Percentiles rank a stretch among this genome's conserved stretches.
phyloP scores from a whole-genome alignment of 64 coral and sea anemone species.

The Porites lutea region DNA sequence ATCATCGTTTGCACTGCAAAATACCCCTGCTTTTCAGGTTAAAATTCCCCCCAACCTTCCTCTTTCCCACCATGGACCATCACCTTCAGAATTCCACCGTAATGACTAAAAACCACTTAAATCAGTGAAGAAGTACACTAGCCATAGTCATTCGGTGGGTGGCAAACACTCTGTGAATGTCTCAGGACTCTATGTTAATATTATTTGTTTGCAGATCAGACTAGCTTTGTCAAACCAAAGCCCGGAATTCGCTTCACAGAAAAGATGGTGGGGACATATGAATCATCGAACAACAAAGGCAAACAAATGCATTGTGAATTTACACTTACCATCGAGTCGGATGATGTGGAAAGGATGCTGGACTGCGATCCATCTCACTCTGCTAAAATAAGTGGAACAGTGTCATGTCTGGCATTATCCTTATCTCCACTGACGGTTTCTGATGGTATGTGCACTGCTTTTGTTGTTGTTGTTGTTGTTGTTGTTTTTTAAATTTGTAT shows the following conservation, averaged over 20 bases:
- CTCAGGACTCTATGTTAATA: too few relatives aligned
- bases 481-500: too few relatives aligned
- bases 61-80: too few relatives aligned
- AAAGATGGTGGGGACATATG: slow-evolving; percentile 56
- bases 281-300: not conserved
- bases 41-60: too few relatives aligned
- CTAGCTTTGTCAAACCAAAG: slow-evolving; percentile 33
- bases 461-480: too few relatives aligned
- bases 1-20: too few relatives aligned
- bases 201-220: slow-evolving; percentile 4
- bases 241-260: slow-evolving; percentile 64
- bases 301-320: slow-evolving; percentile 26
- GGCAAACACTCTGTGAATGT: too few relatives aligned
- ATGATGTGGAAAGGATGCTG: slow-evolving; percentile 63
- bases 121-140: too few relatives aligned
- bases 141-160: too few relatives aligned
- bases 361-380: slow-evolving; percentile 50
- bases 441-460: slow-evolving; percentile 13
- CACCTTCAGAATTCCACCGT: too few relatives aligned
- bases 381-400: slow-evolving; percentile 40
- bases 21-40: too few relatives aligned
- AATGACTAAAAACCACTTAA: too few relatives aligned
- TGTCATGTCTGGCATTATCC: slow-evolving; percentile 39
- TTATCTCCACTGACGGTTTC: slow-evolving; percentile 18
- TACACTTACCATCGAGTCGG: slow-evolving; percentile 29